Base-by-base conservation (phyloP, 2,888 invertebrate species). In the Drosophila neotestacea region DNA sequence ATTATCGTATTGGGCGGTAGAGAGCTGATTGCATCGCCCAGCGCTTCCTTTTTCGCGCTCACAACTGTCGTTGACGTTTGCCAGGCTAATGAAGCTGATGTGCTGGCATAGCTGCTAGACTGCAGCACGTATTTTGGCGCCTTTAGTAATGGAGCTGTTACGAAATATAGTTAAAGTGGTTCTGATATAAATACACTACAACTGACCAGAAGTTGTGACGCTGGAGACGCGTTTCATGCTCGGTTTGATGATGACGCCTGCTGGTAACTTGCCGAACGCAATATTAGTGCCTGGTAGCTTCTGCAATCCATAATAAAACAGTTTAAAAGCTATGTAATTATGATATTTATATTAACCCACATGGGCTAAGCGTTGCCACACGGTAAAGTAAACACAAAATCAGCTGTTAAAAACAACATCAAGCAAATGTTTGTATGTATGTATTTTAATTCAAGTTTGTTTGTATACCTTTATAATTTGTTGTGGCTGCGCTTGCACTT, bases 1-100 rank as follows among this genome's bases (percentile, higher is more conserved):
- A 91, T 91, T 16, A 85, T 91, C 3, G 91, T 91, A 62, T 90
- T 91, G 0, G 91, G 88, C 0, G 91, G 91, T 44, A 91, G 64
- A 1, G 91, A 88, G 11, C 81, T 90, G 6, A 91, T 91, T 0
- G 90, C 91, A 36, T 85, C 84, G 1, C 89, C 91, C 1, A 91
- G 55, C 22, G 81, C 59, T 63, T 80, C 81, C 58, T 81, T 81
- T 41, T 75, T 81, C 3, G 56, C 69, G 10, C 10, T 44, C 5
- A 6, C 13, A 27, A 52, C 7, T 4, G 68, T 66, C 0, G 56
- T 6, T 2, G 64, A 27, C 0, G 38, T 22, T 10, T 66, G 64
- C 87, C 81, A 81, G 16, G 62, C 30, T 9, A 73, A 9, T 6
- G 68, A 34, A 10, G 65, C 47, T 2, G 75, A 34, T 28, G 73